These are phyloP conservation scores for Anguilla japonica DNA, from an alignment of 2,113 vertebrate genomes.

Conservation along the genomic window DNA sequence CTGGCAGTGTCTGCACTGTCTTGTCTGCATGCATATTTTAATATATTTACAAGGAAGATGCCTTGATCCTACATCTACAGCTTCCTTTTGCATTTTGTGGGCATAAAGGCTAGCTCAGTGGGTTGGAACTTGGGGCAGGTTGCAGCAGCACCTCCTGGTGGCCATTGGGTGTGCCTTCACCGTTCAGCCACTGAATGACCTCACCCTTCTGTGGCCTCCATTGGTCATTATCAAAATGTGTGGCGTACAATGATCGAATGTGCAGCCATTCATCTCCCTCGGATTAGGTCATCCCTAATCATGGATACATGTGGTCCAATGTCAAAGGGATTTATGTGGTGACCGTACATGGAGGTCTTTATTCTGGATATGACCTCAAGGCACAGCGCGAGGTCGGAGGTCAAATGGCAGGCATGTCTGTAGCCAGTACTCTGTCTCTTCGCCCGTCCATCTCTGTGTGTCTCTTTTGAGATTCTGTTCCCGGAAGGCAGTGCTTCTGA, in stretches of 20 bases:
- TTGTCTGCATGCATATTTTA: background rate
- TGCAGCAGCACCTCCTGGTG: background rate
- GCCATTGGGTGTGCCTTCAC: background rate
- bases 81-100: background rate
- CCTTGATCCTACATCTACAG: background rate
- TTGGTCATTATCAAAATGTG: background rate
- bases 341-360: background rate
- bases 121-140: background rate
- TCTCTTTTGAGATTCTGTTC: slow-evolving; percentile 1
- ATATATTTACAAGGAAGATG: no score
- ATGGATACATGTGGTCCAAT: background rate
- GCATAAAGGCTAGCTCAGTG: background rate
- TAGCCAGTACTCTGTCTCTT: background rate
- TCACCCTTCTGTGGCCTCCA: background rate
- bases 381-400: background rate
- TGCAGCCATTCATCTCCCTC: background rate
- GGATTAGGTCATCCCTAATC: background rate
- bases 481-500: background rate
- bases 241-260: background rate
- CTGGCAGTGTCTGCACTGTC: background rate
- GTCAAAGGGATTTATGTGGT: background rate
- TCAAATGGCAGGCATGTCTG: background rate
- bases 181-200: background rate
- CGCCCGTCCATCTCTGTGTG: background rate
- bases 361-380: background rate